Evolutionary conservation across 2,797 vertebrate genomes (phyloP).

Genomic region (Pachyuromys duprasi): DNA sequence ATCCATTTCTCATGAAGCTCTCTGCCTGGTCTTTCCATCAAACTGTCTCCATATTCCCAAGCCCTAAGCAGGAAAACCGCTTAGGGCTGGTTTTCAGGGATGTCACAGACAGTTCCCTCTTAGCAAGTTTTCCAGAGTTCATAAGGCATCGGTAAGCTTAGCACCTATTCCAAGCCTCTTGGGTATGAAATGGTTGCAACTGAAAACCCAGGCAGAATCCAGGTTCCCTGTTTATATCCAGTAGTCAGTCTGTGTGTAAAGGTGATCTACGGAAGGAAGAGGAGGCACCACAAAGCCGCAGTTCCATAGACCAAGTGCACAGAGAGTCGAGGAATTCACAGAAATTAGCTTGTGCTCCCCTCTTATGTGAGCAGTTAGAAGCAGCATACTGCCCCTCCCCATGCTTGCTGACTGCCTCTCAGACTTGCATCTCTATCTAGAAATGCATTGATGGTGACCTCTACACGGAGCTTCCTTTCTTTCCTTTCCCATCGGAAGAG

Average conservation of each 20-base stretch:
- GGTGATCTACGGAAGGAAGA: rapidly evolving
- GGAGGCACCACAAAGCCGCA: neutral
- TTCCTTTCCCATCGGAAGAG: neutral
- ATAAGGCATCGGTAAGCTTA: neutral
- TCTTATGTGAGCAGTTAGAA: neutral
- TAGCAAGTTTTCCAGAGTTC: neutral
- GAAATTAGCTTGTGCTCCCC: neutral
- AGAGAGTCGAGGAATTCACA: neutral
- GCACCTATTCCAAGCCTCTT: neutral
- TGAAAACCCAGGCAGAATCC: neutral
- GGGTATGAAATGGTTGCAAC: neutral
- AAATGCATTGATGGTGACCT: neutral
- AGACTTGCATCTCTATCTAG: neutral
- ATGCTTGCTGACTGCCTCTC: neutral
- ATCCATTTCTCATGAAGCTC: neutral
- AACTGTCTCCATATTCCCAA: neutral
- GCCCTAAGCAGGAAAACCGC: neutral
- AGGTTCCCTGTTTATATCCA: rapidly evolving
- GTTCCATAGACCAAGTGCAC: neutral
- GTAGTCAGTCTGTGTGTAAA: neutral
- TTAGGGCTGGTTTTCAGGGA: neutral
- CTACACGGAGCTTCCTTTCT: neutral
- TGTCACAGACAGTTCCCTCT: neutral
- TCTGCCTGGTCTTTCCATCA: constrained; percentile 14
- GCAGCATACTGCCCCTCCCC: neutral